Conservation (phyloP, 2,888 invertebrate species). For the Ochropleura plecta region DNA sequence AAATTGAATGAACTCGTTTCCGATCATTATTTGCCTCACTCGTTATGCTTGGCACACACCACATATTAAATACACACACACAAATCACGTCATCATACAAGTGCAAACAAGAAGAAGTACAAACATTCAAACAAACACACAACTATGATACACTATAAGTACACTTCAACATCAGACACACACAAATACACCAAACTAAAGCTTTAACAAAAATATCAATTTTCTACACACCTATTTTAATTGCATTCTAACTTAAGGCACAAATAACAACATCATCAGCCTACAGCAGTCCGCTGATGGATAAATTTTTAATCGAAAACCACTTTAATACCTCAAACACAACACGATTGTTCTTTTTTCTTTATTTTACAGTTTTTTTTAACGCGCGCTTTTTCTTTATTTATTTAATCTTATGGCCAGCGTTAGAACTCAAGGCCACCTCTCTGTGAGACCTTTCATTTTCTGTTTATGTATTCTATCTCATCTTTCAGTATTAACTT, state of each 20-base stretch:
- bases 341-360: neutral
- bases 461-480: too few species aligned
- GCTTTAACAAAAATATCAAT: neutral
- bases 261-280: neutral
- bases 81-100: neutral
- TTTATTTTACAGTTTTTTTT: neutral
- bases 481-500: too few species aligned
- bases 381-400: neutral
- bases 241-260: too few species aligned
- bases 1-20: conserved; percentile 3
- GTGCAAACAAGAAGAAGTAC: neutral
- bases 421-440: neutral
- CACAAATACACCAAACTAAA: neutral
- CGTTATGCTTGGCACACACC: neutral
- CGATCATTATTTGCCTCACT: neutral
- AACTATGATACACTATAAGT: neutral
- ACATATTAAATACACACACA: neutral
- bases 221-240: neutral
- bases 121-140: neutral
- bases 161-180: neutral
- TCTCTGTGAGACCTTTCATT: neutral
- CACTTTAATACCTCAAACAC: neutral
- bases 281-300: neutral
- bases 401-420: neutral
- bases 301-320: neutral